A percentile compares a stretch with the other conserved stretches of the same genome.
These are phyloP conservation scores for Hermodice carunculata DNA, from an alignment of 2,888 invertebrate genomes.

Conservation along the genomic window DNA sequence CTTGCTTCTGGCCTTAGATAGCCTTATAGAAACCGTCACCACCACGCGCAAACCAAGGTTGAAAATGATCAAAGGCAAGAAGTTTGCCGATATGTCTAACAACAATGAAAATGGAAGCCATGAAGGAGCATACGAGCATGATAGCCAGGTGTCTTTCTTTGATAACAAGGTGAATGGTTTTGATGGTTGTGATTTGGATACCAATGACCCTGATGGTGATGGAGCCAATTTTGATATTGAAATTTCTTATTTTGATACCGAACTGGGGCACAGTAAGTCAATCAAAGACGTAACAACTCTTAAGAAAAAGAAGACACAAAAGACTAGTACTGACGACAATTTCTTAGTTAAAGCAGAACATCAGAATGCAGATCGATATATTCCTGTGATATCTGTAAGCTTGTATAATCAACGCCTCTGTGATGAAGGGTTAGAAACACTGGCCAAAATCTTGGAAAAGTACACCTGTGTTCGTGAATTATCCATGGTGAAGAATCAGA, in stretches of 20 bases:
- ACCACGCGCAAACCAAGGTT: no score
- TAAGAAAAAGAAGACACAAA: slow-evolving; percentile 30
- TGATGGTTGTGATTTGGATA: no score
- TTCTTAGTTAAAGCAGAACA: slow-evolving; percentile 33
- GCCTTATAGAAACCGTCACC: slow-evolving; percentile 45
- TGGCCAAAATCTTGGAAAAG: slow-evolving; percentile 50
- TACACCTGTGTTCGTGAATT: slow-evolving; percentile 61
- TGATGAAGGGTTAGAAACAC: slow-evolving; percentile 47
- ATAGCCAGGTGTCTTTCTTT: no score
- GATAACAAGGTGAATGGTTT: no score
- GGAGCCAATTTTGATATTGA: slow-evolving; percentile 57
- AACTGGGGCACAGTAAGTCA: slow-evolving; percentile 53
- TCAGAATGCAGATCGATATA: slow-evolving; percentile 43
- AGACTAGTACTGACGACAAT: slow-evolving; percentile 33
- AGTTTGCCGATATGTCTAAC: no score
- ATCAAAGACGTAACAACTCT: slow-evolving; percentile 58
- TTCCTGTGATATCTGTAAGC: slow-evolving; percentile 60
- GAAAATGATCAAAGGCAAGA: no score
- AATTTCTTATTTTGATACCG: slow-evolving; percentile 56
- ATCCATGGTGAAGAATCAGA: slow-evolving; percentile 60
- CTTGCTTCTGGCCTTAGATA: slow-evolving; percentile 57
- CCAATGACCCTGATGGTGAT: slow-evolving; percentile 50
- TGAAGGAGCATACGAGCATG: no score
- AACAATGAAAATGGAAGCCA: no score
- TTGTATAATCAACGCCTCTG: slow-evolving; percentile 59